Percentiles rank a stretch among this genome's conserved stretches.
Conservation (phyloP, 1,140 invertebrate species). For the Hypothenemus hampei region DNA sequence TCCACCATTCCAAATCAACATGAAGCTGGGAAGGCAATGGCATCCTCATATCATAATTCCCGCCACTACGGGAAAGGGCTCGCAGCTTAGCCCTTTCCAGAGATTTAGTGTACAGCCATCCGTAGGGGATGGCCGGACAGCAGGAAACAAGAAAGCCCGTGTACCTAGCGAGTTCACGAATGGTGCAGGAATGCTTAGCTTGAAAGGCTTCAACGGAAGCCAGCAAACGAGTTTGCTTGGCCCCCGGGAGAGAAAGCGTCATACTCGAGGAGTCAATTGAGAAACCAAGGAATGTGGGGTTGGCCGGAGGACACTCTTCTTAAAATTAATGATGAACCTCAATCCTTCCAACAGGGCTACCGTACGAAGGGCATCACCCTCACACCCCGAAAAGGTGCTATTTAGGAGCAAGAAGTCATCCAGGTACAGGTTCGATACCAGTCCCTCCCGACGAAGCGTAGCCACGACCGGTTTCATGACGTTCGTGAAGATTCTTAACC, state of each 20-base stretch:
- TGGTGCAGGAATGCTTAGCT: too few relatives aligned
- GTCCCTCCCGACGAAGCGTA: slow-evolving; percentile 1
- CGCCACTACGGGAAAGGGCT: not conserved
- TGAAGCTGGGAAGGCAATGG: not conserved
- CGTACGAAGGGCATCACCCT: not conserved
- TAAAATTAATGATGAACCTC: not conserved
- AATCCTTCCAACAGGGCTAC: not conserved
- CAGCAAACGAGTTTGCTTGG: too few relatives aligned
- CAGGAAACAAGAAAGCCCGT: too few relatives aligned
- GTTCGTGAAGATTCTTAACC: slow-evolving; percentile 15
- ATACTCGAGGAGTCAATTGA: not conserved
- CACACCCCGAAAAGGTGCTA: not conserved
- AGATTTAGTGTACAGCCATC: slow-evolving; percentile 26
- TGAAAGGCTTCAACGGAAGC: too few relatives aligned
- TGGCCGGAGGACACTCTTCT: not conserved
- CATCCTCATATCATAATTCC: slow-evolving; percentile 5
- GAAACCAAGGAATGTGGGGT: not conserved
- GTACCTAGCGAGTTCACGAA: too few relatives aligned
- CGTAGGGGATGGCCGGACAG: slow-evolving; percentile 16
- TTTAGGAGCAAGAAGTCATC: not conserved
- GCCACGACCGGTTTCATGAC: slow-evolving; percentile 9
- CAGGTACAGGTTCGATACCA: not conserved
- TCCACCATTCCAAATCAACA: slow-evolving; percentile 14
- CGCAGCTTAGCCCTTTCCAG: slow-evolving; percentile 27
- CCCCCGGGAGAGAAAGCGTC: too few relatives aligned